Base-by-base conservation (phyloP, 2,113 vertebrate species). In the Urocynchramus pylzowi region DNA sequence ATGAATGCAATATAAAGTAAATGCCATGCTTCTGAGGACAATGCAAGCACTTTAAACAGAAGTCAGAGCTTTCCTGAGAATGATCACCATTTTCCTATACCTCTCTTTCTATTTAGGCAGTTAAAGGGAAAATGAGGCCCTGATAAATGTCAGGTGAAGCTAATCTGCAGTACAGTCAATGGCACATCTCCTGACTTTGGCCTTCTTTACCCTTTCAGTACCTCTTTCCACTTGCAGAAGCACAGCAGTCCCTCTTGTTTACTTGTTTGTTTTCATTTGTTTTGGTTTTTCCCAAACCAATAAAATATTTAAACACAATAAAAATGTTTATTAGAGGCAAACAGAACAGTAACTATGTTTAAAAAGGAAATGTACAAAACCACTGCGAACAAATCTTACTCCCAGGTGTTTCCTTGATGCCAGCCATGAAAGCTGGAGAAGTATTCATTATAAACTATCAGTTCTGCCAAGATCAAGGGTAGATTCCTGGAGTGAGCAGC, bases 391-490 rank as follows among this genome's bases (percentile, higher is more conserved):
- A 97, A 94, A 94, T 90, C 57, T 91, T 91, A 93, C 78, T 96
- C 96, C 84, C 86, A 91, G 95, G 95, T 96, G 95, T 82, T 96
- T 97, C 68, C 94, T 88, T 95, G 87, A 95, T 94, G 94, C 71
- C 84, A 97, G 57, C 65, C 83, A 65, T 96, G 82, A 96, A 95
- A 96, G 85, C 79, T 94, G 56, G 73, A 50, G 61, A 87, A 93
- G 74, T 96, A 82, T 97, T 97, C 93, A 91, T 97, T 97, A 97
- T 95, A 95, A 96, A 94, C 84, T 87, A 95, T 85, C 84, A 90
- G 71, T 93, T 97, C 94, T 97, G 92, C 92, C 89, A 87, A 95
- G 95, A 97, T 96, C 92, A 97, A 97, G 95, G 78, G 57, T 63
- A 89, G 95, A 93, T 94, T 96, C 93, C 95, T 90, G 93, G 96